Conservation (phyloP, 2,797 vertebrate genomes). For the Nasua narica region DNA sequence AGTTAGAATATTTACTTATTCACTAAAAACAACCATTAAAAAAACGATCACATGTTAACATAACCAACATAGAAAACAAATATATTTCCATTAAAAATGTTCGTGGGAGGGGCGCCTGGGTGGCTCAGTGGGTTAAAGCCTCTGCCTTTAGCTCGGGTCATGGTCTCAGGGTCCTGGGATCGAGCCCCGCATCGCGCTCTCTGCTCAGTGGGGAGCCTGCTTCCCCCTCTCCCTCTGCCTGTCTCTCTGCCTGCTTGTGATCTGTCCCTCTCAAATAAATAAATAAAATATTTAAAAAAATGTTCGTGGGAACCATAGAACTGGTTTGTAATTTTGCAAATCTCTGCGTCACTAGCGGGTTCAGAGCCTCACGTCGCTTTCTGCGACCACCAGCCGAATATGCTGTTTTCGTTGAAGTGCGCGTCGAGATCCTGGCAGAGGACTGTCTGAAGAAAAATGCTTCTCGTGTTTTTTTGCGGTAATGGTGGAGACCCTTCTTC, state of each 20-base stretch:
- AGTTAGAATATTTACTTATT: neutral
- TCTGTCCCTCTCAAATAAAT: too few species aligned
- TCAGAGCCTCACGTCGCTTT: neutral
- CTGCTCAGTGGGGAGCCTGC: too few species aligned
- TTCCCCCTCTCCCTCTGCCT: too few species aligned
- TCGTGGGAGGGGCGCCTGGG: too few species aligned
- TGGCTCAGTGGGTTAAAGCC: too few species aligned
- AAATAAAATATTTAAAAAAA: too few species aligned
- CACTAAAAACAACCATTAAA: neutral
- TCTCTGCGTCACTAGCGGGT: fast-evolving
- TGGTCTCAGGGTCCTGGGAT: too few species aligned
- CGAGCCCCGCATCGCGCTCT: too few species aligned
- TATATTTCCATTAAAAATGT: neutral
- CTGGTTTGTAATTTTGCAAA: neutral
- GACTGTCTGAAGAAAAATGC: neutral
- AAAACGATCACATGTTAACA: neutral
- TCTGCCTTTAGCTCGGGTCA: too few species aligned
- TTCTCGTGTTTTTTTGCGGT: fast-evolving
- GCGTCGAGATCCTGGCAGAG: neutral
- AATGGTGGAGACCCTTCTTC: neutral
- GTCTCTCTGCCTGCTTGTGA: too few species aligned
- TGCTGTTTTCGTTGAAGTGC: neutral
- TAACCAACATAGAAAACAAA: neutral
- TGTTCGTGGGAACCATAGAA: neutral
- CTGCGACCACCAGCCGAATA: fast-evolving